Conservation (phyloP, 92 coral and sea anemone species). For the Heliopora coerulea region DNA sequence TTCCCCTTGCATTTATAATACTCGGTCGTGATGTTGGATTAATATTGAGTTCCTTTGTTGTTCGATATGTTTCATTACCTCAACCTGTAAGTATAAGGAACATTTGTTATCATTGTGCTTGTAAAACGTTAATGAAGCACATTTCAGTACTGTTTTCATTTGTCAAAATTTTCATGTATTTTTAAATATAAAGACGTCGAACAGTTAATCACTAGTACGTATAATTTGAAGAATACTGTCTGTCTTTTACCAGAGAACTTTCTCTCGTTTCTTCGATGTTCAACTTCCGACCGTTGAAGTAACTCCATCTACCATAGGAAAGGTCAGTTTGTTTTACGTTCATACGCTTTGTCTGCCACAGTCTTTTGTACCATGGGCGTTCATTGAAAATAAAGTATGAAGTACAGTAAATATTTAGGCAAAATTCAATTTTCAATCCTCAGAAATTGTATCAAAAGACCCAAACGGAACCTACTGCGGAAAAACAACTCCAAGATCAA, state of each 20-base stretch:
- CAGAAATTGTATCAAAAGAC: too few species aligned
- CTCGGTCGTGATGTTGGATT: constrained; percentile 81
- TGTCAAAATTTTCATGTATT: not conserved
- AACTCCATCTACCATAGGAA: constrained; percentile 82
- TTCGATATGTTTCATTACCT: constrained; percentile 82
- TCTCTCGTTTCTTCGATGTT: constrained; percentile 86
- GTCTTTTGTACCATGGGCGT: too few species aligned
- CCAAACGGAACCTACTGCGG: too few species aligned
- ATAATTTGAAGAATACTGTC: not conserved
- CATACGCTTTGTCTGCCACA: too few species aligned
- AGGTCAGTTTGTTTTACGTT: constrained; percentile 53
- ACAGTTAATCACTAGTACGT: not conserved
- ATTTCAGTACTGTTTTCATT: not conserved
- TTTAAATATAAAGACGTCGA: not conserved
- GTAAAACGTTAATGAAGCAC: not conserved
- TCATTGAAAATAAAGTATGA: too few species aligned
- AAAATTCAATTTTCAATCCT: too few species aligned
- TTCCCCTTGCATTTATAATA: too few species aligned
- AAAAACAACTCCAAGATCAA: too few species aligned
- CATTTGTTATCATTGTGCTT: too few species aligned
- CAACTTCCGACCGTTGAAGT: constrained; percentile 91
- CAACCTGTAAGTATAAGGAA: constrained; percentile 71
- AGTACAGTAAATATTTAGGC: too few species aligned
- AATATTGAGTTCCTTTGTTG: constrained; percentile 70
- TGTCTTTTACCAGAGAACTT: constrained; percentile 62